Evolutionary conservation across 1,140 invertebrate genomes (phyloP), one percentile per base, ranked within the genome.

Genomic region (Octopus sinensis): DNA sequence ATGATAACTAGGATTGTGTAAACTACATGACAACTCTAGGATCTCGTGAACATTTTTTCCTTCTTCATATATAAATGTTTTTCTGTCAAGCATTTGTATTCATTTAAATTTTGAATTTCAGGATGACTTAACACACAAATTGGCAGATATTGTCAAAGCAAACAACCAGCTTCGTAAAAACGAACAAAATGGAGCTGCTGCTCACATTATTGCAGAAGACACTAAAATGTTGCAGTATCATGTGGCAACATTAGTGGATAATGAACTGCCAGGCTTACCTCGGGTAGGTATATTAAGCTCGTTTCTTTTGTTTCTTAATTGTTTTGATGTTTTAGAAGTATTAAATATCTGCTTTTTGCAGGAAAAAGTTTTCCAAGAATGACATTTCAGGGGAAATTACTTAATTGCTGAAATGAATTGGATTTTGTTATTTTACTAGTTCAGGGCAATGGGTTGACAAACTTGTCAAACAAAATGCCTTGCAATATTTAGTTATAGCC

Each of bases 171-270:
- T 99, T 51, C 92, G 88, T 80, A 93, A 96, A 82, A 99, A 99
- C 91, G 98, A 99, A 91, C 94, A 96, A 85, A 94, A 95, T 78
- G 98, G 98, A 54, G 97, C 97, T 51, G 97, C 98, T 0, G 95
- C 97, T 43, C 98, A 99, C 89, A 96, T 99, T 7, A 95, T 99
- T 53, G 92, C 94, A 12, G 98, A 99, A 90, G 99, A 99, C 90
- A 96, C 98, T 17, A 98, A 98, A 91, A 96, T 99, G 95, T 90
- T 99, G 76, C 98, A 99, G 89, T 99, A 98, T 88, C 98, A 99
- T 90, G 98, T 99, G 5, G 97, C 98, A 0, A 99, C 98, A 1
- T 92, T 99, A 76, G 95, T 98, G 0, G 98, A 99, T 88, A 99
- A 99, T 92, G 97, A 99, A 88, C 97, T 99, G 94, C 98, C 98